Evolutionary conservation across 2,797 vertebrate genomes (phyloP), one percentile per base, ranked within the genome.

Genomic region (Perodicticus potto): DNA sequence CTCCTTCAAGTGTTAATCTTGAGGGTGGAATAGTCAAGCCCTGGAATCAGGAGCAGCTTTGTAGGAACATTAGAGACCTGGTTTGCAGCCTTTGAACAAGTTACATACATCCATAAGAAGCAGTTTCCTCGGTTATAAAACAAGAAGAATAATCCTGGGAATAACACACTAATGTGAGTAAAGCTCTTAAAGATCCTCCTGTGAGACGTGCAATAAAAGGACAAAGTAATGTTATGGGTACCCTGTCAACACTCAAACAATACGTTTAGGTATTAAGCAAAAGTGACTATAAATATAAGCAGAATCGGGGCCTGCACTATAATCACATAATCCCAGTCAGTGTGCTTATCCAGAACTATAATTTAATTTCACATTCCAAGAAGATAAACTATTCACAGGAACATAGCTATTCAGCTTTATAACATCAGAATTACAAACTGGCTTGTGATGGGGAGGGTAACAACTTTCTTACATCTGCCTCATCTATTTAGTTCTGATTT

Each of bases 121-220:
- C 69, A 96, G 89, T 95, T 97, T 95, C 76, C 86, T 97, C 63
- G 16, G 55, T 93, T 97, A 93, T 91, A 96, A 97, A 96, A 91
- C 72, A 96, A 89, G 76, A 96, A 96, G 49, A 86, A 81, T 89
- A 96, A 96, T 96, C 93, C 87, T 92, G 95, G 93, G 94, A 96
- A 95, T 97, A 97, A 81, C 86, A 93, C 69, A 96, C 77, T 96
- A 98, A 97, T 70, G 89, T 90, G 97, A 89, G 91, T 94, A 95
- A 97, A 98, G 95, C 93, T 96, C 95, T 97, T 96, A 87, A 86
- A 94, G 81, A 95, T 87, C 91, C 91, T 97, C 89, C 95, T 73
- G 3, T 89, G 73, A 96, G 81, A 93, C 53, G 25, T 45, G 32
- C 77, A 94, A 77, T 80, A 73, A 95, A 94, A 96, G 70, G 95